These are phyloP conservation scores for Pantherophis guttatus DNA, from an alignment of 2,113 vertebrate species.

Conservation along the genomic window DNA sequence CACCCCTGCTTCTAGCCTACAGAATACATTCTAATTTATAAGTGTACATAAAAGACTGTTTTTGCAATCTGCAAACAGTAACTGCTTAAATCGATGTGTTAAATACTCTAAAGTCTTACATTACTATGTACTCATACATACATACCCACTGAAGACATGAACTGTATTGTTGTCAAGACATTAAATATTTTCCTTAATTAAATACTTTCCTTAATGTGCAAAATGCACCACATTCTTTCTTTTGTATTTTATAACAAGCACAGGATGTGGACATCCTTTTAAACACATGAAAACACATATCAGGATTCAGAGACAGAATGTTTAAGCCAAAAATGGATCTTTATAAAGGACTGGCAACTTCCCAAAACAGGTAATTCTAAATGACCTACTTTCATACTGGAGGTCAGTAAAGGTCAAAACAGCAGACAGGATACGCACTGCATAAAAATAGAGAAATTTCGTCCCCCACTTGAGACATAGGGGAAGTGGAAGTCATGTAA, in stretches of 20 bases:
- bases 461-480: background rate
- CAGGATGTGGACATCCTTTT: background rate
- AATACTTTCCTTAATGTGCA: background rate
- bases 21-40: conserved; percentile 7
- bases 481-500: background rate
- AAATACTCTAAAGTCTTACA: background rate
- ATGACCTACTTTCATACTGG: background rate
- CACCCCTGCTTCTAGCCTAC: background rate
- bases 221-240: background rate
- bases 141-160: background rate
- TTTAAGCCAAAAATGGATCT: background rate
- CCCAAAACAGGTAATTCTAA: background rate
- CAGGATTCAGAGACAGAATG: background rate
- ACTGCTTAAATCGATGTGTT: background rate
- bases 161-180: background rate
- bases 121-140: background rate
- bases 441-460: background rate
- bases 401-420: background rate
- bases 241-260: background rate
- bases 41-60: background rate
- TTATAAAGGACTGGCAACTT: background rate
- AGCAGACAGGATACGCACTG: background rate
- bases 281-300: background rate
- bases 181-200: background rate
- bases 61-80: background rate